Percentiles rank a stretch among this genome's conserved stretches.
phyloP scores from a whole-genome alignment of 1,140 invertebrate genomes.

The Ganaspis sp. region DNA sequence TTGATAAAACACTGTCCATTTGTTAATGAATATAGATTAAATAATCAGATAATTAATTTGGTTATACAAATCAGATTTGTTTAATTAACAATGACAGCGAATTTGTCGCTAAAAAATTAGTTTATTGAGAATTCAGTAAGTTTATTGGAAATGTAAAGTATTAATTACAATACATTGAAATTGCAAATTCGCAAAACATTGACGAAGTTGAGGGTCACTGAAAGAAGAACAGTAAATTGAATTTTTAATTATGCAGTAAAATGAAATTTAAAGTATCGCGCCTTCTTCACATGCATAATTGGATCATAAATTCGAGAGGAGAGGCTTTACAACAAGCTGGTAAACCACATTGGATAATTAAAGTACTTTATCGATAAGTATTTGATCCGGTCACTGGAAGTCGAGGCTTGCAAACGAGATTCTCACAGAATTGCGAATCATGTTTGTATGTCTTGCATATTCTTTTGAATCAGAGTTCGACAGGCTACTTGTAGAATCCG shows the following conservation, averaged over 20 bases:
- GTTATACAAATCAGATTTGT: no score
- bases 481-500: no score
- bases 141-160: no score
- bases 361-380: slow-evolving; percentile 22
- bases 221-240: slow-evolving; percentile 23
- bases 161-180: background rate
- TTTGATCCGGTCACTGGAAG: slow-evolving; percentile 14
- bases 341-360: slow-evolving; percentile 29
- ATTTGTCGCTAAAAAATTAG: no score
- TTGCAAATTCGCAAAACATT: background rate
- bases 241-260: slow-evolving; percentile 28
- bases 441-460: no score
- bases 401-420: slow-evolving; percentile 19
- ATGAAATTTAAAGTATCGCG: slow-evolving; percentile 16
- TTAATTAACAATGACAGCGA: no score
- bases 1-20: no score
- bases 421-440: background rate
- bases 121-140: no score
- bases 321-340: slow-evolving; percentile 10
- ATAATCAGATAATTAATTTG: no score
- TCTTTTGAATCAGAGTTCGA: no score
- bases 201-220: background rate
- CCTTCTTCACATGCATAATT: slow-evolving; percentile 19
- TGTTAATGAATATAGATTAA: no score
- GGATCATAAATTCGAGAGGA: slow-evolving; percentile 2